Conservation (phyloP, 2,797 vertebrate species). For the Limosa lapponica region DNA sequence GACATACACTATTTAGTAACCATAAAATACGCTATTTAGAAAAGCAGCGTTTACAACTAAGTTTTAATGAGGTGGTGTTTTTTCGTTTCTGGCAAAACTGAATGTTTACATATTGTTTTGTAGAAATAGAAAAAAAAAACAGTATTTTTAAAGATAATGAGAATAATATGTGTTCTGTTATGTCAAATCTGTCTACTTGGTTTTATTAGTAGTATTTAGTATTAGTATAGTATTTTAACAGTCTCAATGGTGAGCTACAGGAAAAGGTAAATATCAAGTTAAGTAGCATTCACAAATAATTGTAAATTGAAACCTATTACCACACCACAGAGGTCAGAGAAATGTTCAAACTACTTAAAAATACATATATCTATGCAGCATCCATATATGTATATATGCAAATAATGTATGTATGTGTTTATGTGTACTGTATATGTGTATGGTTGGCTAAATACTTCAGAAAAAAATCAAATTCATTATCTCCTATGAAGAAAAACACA, state of each 20-base stretch:
- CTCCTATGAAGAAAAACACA: fast-evolving
- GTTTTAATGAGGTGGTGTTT: not conserved
- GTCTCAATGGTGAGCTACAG: not conserved
- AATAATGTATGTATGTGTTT: not conserved
- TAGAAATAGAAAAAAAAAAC: not conserved
- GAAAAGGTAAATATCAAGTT: not conserved
- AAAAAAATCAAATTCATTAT: not conserved
- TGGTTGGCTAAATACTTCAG: not conserved
- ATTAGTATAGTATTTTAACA: not conserved
- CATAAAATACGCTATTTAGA: not conserved
- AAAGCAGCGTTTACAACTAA: not conserved
- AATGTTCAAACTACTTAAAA: not conserved
- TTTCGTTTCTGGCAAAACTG: not conserved
- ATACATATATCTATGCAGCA: not conserved
- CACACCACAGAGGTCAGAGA: not conserved
- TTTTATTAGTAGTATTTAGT: not conserved
- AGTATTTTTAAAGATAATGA: not conserved
- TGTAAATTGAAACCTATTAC: not conserved
- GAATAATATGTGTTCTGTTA: not conserved
- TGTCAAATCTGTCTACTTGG: not conserved
- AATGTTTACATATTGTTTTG: not conserved
- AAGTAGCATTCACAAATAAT: not conserved
- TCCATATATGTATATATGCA: not conserved
- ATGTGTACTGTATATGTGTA: not conserved
- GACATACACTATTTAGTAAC: not conserved